Base-by-base conservation (phyloP, 2,888 invertebrate species). In the Sarcophaga caerulescens region DNA sequence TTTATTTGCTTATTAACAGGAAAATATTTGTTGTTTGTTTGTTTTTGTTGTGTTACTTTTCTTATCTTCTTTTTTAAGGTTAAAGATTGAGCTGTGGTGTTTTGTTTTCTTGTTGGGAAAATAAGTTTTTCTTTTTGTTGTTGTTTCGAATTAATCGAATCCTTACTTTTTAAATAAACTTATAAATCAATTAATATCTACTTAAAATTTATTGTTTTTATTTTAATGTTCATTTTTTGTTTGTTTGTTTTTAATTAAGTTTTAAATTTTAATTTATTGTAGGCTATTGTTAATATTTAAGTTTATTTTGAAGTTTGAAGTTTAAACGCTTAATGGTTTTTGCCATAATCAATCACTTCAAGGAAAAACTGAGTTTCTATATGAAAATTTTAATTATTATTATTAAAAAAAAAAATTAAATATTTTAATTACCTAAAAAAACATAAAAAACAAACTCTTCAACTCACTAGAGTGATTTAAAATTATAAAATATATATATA, bases 351-450 rank as follows among this genome's bases (percentile, higher is more conserved):
- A 35, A 35, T 35, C 35, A 35, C 35, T 35, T 35, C 35, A 52
- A 52, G 47, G 69, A 68, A 44, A 73, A 82, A 69, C 68, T 75
- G 63, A 25, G 62, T 74, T 74, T 45, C 52, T 52, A 75, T 59
- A 81, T 68, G 68, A 74, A 74, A 74, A 63, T 57, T 14, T 52
- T 63, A 59, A 57, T 35, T 74, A 74, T 83, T 83, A 74, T 65
- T 65, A 80, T 75, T 75, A 75, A 60, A 76, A 77, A 77, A 74
- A 74, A 74, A 63, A 63, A 52, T 52, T 63, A 59, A 57, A 35
- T 74, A 74, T 83, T 83, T 79, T 65, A 70, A 80, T 80, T 75
- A 80, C 66, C 79, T 80, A 84, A 76, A 69, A 25, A 74, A 8
- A 35, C 8, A 74, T 69, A 84, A 35, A 78, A 81, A 84, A 79